Conservation (phyloP, 2,113 vertebrate species). For the Triplophysa rosa region DNA sequence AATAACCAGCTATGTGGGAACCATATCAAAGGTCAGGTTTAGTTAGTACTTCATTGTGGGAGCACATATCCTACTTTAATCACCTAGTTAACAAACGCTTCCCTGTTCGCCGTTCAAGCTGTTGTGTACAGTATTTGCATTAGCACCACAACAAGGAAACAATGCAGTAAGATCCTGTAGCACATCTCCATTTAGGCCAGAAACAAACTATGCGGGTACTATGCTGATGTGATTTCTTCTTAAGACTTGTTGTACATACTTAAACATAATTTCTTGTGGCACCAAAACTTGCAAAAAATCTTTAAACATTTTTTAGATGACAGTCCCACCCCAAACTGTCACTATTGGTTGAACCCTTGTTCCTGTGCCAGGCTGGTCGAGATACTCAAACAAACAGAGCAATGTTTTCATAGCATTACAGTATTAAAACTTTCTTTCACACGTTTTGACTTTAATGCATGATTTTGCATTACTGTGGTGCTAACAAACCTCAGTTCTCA, state of each 20-base stretch:
- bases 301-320: too few species aligned
- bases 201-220: neutral
- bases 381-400: too few species aligned
- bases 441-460: neutral
- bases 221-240: neutral
- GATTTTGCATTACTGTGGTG: neutral
- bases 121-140: neutral
- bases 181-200: too few species aligned
- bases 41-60: neutral
- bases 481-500: neutral
- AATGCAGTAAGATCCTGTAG: too few species aligned
- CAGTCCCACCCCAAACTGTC: too few species aligned
- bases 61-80: neutral
- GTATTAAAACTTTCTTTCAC: too few species aligned
- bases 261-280: too few species aligned
- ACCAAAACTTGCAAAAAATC: too few species aligned
- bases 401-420: too few species aligned
- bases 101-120: neutral
- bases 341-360: too few species aligned
- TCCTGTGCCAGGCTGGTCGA: too few species aligned
- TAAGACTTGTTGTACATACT: too few species aligned
- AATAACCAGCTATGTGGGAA: neutral
- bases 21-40: neutral
- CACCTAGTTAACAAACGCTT: neutral
- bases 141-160: constrained; percentile 2